Evolutionary conservation across 2,888 invertebrate species (phyloP), one percentile per base, ranked within the genome.

Genomic region (Eristalinus aeneus): DNA sequence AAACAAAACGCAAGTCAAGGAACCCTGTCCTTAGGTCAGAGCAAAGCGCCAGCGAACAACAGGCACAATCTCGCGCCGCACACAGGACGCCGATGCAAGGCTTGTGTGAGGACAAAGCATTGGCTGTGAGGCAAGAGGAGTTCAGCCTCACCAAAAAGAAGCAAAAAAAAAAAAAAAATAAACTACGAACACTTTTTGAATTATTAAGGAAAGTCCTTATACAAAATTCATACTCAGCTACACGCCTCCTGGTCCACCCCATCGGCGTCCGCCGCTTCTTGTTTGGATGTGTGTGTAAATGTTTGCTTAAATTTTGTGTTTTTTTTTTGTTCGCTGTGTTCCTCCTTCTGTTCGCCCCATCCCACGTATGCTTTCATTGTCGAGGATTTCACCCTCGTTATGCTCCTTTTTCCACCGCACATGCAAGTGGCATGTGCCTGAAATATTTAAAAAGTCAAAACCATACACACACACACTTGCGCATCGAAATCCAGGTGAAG

Each of bases 11-110:
- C 72, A 73, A 79, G 79, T 67, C 79, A 79, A 72, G 79, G 72
- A 79, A 79, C 79, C 72, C 72, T 56, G 54, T 73, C 79, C 72
- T 73, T 61, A 72, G 72, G 72, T 67, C 72, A 79, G 72, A 79
- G 61, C 23, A 60, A 23, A 39, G 60, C 27, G 27, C 64, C 56
- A 56, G 34, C 64, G 27, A 46, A 54, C 60, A 67, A 67, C 60
- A 11, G 73, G 67, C 54, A 60, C 34, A 34, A 67, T 36, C 67
- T 79, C 34, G 60, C 53, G 61, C 36, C 20, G 12, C 10, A 34
- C 27, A 75, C 16, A 67, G 53, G 2, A 23, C 16, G 20, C 32
- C 32, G 58, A 46, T 63, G 32, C 20, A 34, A 31, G 34, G 34
- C 63, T 16, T 16, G 46, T 16, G 46, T 8, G n/a, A 16, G 61